These are phyloP conservation scores for Amiota mariae DNA, from an alignment of 2,888 invertebrate genomes.

Conservation along the genomic window DNA sequence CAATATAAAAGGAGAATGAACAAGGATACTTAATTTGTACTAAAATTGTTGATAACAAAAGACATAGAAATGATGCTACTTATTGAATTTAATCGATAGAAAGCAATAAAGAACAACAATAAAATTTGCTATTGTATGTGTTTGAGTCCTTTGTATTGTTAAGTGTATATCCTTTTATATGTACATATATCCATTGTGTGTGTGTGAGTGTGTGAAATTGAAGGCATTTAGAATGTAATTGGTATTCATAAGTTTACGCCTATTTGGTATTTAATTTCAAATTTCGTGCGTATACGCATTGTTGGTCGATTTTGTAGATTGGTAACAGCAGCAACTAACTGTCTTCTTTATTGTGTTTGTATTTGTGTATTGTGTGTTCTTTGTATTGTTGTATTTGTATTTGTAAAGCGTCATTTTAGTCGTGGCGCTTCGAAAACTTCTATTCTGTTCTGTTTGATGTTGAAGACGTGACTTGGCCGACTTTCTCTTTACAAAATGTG, in stretches of 20 bases:
- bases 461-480: background rate
- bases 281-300: slow-evolving; percentile 5
- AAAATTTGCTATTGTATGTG: slow-evolving; percentile 5
- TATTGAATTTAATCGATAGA: slow-evolving; percentile 32
- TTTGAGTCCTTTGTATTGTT: background rate
- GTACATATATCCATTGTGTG: background rate
- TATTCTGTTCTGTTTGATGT: background rate
- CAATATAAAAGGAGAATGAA: slow-evolving; percentile 2
- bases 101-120: background rate
- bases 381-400: background rate
- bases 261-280: slow-evolving; percentile 31
- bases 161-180: background rate
- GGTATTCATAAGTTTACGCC: slow-evolving; percentile 28
- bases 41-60: slow-evolving; percentile 31
- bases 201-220: background rate
- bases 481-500: too few relatives aligned
- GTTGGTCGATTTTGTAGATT: background rate
- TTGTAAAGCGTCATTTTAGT: background rate
- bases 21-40: slow-evolving; percentile 5
- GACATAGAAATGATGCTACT: slow-evolving; percentile 21
- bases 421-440: background rate
- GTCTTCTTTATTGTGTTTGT: background rate
- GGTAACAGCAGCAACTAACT: slow-evolving; percentile 2
- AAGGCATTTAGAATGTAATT: slow-evolving; percentile 4
- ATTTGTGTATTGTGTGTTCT: background rate